Evolutionary conservation across 2,113 vertebrate genomes (phyloP).

Genomic region (Sebastes fasciatus): DNA sequence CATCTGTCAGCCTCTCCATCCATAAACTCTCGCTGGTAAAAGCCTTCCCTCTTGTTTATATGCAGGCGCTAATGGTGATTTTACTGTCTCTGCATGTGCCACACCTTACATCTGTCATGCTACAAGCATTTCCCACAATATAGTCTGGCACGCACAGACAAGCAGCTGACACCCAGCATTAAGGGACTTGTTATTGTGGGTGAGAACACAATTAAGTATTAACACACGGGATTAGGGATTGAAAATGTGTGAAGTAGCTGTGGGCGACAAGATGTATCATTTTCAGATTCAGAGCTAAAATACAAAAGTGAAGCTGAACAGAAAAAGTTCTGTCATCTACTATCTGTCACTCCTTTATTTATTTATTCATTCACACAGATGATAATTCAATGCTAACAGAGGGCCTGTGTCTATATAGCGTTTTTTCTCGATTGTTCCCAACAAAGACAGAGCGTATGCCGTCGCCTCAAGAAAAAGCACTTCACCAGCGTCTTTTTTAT

Average conservation of each 20-base stretch:
- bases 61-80: constrained; percentile 60
- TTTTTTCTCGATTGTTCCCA: too few relatives aligned
- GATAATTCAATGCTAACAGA: constrained; percentile 2
- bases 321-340: background rate
- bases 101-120: constrained; percentile 72
- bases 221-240: constrained; percentile 16
- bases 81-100: constrained; percentile 61
- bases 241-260: constrained; percentile 14
- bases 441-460: too few relatives aligned
- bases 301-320: constrained; percentile 8
- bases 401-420: too few relatives aligned
- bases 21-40: constrained; percentile 65
- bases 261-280: background rate
- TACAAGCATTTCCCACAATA: constrained; percentile 52
- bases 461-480: too few relatives aligned
- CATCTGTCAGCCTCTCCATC: constrained; percentile 57
- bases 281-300: constrained; percentile 10
- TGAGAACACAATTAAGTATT: constrained; percentile 42
- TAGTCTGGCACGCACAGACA: constrained; percentile 53
- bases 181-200: constrained; percentile 41
- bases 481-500: too few relatives aligned
- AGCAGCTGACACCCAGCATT: constrained; percentile 49
- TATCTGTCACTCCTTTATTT: background rate
- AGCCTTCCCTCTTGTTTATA: constrained; percentile 60
- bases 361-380: constrained; percentile 4